Percentiles rank a stretch among this genome's conserved stretches.
Conservation (phyloP, 2,797 vertebrate species). For the Danio aesculapii region DNA sequence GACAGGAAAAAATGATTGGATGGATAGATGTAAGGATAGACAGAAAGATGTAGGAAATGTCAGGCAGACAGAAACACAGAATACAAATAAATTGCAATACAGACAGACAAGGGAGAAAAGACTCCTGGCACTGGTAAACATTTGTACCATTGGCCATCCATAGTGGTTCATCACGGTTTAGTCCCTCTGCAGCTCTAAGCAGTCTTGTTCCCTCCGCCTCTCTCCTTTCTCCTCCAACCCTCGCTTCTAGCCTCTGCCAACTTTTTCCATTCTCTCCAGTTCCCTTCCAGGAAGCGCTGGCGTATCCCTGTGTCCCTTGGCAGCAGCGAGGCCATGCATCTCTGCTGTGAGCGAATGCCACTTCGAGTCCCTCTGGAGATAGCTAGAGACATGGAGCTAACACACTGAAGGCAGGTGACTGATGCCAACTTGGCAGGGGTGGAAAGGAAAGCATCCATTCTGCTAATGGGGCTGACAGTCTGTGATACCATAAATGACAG, state of each 20-base stretch:
- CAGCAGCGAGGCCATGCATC: constrained; percentile 22
- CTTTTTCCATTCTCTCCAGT: constrained; percentile 37
- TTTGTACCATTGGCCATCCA: neutral
- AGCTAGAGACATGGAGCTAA: constrained; percentile 25
- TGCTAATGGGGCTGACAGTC: neutral
- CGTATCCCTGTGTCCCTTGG: constrained; percentile 44
- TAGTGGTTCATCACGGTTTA: constrained; percentile 1
- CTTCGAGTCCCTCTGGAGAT: constrained; percentile 38
- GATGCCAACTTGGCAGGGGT: constrained; percentile 8
- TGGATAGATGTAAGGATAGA: too few species aligned
- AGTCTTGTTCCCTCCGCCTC: constrained; percentile 7
- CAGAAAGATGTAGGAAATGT: too few species aligned
- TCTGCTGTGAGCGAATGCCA: constrained; percentile 29
- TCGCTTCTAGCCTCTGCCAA: constrained; percentile 7
- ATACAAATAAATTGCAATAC: too few species aligned
- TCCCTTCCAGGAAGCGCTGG: constrained; percentile 43
- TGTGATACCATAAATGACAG: constrained; percentile 3
- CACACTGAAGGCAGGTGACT: neutral
- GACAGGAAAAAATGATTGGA: too few species aligned
- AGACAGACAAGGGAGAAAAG: too few species aligned
- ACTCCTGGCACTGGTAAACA: neutral
- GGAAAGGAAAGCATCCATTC: neutral
- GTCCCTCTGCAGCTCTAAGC: neutral
- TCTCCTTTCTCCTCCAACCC: neutral
- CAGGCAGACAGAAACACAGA: too few species aligned